Evolutionary conservation across 1,140 invertebrate species (phyloP), one percentile per base, ranked within the genome.

Genomic region (Oryctes rhinoceros): DNA sequence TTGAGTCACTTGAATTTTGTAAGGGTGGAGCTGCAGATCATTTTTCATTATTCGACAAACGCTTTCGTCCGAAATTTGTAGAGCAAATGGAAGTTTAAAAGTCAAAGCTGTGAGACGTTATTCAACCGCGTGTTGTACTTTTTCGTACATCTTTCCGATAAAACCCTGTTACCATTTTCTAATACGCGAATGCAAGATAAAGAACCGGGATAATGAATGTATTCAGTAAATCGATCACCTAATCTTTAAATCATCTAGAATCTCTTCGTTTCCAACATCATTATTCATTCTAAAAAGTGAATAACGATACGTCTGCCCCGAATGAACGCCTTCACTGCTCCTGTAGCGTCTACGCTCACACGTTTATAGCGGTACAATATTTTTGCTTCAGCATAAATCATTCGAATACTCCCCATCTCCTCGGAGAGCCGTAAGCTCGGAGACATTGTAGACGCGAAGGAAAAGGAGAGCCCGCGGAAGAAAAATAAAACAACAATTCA

Each of bases 401-500:
- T 53, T 53, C 13, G 49, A 15, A 53, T 53, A 4, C 13, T 18
- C n/a, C 13, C 49, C 49, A 18, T 53, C 49, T 53, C 49, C 49
- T 18, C 49, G 4, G 13, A 18, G 49, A 15, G n/a, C 49, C 49
- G 13, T 53, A 53, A 53, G 49, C 49, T 53, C n/a, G 13, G 9
- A 15, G 13, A 18, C 49, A 53, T 53, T 15, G 49, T 53, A 53
- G 13, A 18, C 11, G 49, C n/a, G 49, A 53, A 53, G 13, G 49
- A 53, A 53, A 30, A 30, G 24, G 24, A 53, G 11, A 53, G 49
- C 9, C 39, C 39, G 39, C 9, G 5, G 39, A 44, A 44, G 49
- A 53, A 53, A 53, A 53, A 53, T 18, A 53, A 53, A 53, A 53
- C 49, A 18, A 53, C 49, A 53, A 53, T 53, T 53, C 49, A 53